Conservation (phyloP, 1,140 invertebrate species). For the Camponotus floridanus region DNA sequence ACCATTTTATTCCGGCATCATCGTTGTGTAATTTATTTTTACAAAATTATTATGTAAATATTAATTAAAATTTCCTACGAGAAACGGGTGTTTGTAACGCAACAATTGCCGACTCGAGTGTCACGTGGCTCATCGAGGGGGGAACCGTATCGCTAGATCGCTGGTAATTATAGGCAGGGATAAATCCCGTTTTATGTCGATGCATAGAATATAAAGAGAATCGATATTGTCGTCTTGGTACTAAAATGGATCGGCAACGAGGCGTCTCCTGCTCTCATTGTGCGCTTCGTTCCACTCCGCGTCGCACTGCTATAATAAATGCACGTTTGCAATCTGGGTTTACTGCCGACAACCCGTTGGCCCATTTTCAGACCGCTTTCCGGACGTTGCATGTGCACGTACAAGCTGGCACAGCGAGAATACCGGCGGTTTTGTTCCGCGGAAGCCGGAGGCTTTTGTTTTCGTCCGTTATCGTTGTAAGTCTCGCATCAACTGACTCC, state of each 20-base stretch:
- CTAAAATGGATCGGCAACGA: constrained; percentile 70
- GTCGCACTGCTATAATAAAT: constrained; percentile 67
- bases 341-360: constrained; percentile 71
- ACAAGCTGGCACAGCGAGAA: constrained; percentile 25
- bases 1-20: no score
- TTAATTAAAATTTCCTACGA: not conserved
- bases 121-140: not conserved
- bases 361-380: constrained; percentile 74
- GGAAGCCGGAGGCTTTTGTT: constrained; percentile 67
- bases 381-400: constrained; percentile 44
- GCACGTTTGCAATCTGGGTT: constrained; percentile 75
- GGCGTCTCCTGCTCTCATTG: constrained; percentile 67
- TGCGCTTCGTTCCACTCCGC: constrained; percentile 45
- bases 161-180: constrained; percentile 38
- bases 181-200: constrained; percentile 53
- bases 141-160: constrained; percentile 15
- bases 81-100: not conserved
- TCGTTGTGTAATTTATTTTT: not conserved
- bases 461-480: constrained; percentile 58
- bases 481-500: constrained; percentile 65
- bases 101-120: constrained; percentile 1
- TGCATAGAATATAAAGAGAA: constrained; percentile 17
- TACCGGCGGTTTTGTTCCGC: constrained; percentile 57
- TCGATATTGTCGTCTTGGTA: constrained; percentile 69
- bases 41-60: not conserved